phyloP scores from a whole-genome alignment of 1,140 invertebrate genomes.

The Apis laboriosa region DNA sequence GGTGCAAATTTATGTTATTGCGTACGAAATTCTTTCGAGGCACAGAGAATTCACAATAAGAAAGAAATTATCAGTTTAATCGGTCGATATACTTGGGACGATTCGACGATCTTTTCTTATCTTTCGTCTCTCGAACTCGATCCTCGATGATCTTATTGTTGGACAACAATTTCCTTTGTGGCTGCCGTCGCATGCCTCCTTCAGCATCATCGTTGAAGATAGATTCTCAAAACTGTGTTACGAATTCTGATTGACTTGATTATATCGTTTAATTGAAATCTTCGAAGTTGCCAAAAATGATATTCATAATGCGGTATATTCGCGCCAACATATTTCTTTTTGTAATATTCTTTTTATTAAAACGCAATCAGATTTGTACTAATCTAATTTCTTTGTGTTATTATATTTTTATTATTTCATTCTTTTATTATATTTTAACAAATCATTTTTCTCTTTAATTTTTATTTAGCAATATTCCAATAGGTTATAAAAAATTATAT shows the following conservation, averaged over 20 bases:
- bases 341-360: not conserved
- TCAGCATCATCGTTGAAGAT: conserved; percentile 51
- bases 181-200: conserved; percentile 21
- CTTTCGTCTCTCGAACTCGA: conserved; percentile 63
- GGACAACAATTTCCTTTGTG: conserved; percentile 46
- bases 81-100: conserved; percentile 15
- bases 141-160: conserved; percentile 52
- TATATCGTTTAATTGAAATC: conserved; percentile 12
- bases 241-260: conserved; percentile 26
- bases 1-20: conserved; percentile 46
- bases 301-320: not conserved
- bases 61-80: conserved; percentile 32
- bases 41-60: conserved; percentile 10
- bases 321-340: not conserved
- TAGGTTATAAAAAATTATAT: not conserved
- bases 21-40: conserved; percentile 5
- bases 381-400: no score
- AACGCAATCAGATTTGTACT: not conserved
- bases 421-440: not conserved
- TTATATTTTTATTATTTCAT: no score
- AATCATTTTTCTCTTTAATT: no score
- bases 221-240: conserved; percentile 2
- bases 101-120: conserved; percentile 42
- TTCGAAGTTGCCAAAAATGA: not conserved
- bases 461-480: not conserved